Conservation (phyloP, 2,797 vertebrate genomes). For the Poecilia wingei region DNA sequence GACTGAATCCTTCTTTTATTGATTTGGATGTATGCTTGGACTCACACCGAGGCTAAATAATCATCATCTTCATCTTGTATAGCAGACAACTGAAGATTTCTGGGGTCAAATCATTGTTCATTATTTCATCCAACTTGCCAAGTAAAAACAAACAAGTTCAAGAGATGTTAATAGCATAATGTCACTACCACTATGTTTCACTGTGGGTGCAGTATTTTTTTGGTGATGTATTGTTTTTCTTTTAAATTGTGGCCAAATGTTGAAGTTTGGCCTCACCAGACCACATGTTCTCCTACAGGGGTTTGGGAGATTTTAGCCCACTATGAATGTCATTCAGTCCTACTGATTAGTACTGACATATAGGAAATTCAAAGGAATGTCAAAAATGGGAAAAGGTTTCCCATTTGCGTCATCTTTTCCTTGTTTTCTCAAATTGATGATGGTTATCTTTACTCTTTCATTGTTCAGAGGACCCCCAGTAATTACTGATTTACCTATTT, state of each 20-base stretch:
- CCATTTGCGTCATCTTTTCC: not conserved
- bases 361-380: not conserved
- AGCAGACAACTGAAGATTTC: not conserved
- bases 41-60: not conserved
- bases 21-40: not conserved
- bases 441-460: not conserved
- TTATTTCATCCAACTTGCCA: not conserved
- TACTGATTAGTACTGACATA: not conserved
- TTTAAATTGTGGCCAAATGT: not conserved
- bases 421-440: not conserved
- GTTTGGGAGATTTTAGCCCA: not conserved
- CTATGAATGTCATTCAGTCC: not conserved
- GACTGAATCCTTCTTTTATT: not conserved
- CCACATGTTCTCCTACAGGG: not conserved
- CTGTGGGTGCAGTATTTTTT: not conserved
- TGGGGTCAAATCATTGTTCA: not conserved
- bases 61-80: not conserved
- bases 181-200: not conserved
- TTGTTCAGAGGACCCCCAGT: not conserved
- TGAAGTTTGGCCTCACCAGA: not conserved
- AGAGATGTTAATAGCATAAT: not conserved
- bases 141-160: not conserved
- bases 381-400: not conserved
- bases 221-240: not conserved
- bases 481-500: not conserved